Percentiles rank a stretch among this genome's conserved stretches.
These are phyloP conservation scores for Caenorhabditis sulstoni DNA, from an alignment of 2,888 invertebrate genomes.

Conservation along the genomic window DNA sequence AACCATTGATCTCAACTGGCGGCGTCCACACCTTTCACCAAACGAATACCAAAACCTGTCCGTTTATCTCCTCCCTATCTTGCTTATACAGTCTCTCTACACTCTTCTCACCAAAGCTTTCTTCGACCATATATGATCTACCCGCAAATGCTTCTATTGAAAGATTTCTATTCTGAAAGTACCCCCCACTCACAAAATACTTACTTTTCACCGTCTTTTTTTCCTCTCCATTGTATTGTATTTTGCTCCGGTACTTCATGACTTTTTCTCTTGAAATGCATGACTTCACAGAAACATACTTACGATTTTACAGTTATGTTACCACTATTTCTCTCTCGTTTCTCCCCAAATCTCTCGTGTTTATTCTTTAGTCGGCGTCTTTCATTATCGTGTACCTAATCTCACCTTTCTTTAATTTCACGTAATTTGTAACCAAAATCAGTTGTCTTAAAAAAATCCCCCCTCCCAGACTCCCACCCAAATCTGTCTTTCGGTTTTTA, in stretches of 20 bases:
- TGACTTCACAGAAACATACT: conserved; percentile 26
- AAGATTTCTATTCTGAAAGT: conserved; percentile 23
- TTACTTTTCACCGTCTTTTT: conserved; percentile 23
- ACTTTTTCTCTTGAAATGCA: conserved; percentile 40
- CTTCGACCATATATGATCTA: conserved; percentile 53
- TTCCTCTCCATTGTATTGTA: conserved; percentile 26
- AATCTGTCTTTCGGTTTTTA: conserved; percentile 40
- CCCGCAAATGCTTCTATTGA: conserved; percentile 34
- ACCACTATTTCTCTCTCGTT: not conserved
- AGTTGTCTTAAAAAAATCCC: conserved; percentile 24
- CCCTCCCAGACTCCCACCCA: not conserved
- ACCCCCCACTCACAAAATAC: conserved; percentile 27
- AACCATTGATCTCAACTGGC: conserved; percentile 55
- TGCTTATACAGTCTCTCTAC: not conserved
- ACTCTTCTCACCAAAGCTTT: conserved; percentile 59
- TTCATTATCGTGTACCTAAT: conserved; percentile 63
- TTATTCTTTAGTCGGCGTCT: conserved; percentile 62
- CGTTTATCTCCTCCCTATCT: not conserved
- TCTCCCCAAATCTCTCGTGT: conserved; percentile 50
- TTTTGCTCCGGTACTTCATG: conserved; percentile 55
- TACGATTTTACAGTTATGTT: too few relatives aligned
- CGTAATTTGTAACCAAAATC: conserved; percentile 11
- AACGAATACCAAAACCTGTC: conserved; percentile 20
- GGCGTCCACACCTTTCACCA: conserved; percentile 33
- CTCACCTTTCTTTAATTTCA: conserved; percentile 25